Evolutionary conservation across 2,113 vertebrate genomes (phyloP).

Genomic region (Nycticryphes semicollaris): DNA sequence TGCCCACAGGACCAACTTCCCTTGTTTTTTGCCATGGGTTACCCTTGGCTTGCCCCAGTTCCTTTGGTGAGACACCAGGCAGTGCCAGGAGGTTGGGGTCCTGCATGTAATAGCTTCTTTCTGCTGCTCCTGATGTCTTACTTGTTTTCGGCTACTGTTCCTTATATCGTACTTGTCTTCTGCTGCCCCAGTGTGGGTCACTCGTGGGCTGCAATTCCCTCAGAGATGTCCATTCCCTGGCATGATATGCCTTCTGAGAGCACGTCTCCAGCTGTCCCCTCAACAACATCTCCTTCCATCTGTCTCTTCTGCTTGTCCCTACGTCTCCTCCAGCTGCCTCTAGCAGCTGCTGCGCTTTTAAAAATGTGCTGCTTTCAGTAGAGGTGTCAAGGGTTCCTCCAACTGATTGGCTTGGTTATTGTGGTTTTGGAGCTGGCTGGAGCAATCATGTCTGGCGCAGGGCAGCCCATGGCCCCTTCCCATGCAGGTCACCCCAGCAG

Average conservation of each 20-base stretch:
- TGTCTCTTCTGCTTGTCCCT: not conserved
- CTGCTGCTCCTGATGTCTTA: not conserved
- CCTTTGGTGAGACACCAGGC: not conserved
- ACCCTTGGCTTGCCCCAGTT: not conserved
- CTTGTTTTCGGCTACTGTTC: not conserved
- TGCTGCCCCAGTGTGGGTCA: not conserved
- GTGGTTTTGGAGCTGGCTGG: not conserved
- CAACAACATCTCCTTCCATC: fast-evolving
- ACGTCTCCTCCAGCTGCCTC: not conserved
- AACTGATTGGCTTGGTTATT: not conserved
- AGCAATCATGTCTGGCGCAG: not conserved
- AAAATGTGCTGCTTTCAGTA: not conserved
- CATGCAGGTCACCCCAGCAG: not conserved
- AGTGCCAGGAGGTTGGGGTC: not conserved
- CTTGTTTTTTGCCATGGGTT: not conserved
- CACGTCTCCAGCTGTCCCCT: fast-evolving
- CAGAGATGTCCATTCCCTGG: not conserved
- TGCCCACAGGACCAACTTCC: not conserved
- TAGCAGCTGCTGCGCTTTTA: not conserved
- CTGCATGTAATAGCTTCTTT: not conserved
- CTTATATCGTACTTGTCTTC: fast-evolving
- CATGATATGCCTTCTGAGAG: not conserved
- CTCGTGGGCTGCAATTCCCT: not conserved
- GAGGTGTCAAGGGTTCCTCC: not conserved
- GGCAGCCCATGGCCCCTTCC: not conserved